Evolutionary conservation across 2,888 invertebrate genomes (phyloP).

Genomic region (Catocala sponsa): DNA sequence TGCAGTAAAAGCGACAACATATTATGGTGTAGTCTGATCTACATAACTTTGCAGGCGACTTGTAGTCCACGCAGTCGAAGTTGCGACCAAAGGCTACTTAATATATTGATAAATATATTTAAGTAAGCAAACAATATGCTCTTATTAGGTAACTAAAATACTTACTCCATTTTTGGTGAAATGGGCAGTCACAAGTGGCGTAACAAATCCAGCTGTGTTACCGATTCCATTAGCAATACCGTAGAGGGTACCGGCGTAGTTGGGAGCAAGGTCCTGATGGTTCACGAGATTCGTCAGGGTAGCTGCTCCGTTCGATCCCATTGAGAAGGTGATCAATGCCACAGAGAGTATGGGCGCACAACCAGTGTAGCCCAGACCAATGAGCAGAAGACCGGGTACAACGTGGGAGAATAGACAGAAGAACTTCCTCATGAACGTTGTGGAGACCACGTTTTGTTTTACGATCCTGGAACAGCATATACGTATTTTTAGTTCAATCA

Average conservation of each 20-base stretch:
- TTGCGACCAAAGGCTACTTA: too few species aligned
- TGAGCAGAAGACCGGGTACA: slow-evolving; percentile 84
- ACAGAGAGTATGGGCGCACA: slow-evolving; percentile 90
- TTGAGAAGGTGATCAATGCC: slow-evolving; percentile 90
- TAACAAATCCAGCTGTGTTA: slow-evolving; percentile 91
- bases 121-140: too few species aligned
- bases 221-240: slow-evolving; percentile 93
- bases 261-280: slow-evolving; percentile 93
- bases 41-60: too few species aligned
- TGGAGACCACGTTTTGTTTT: slow-evolving; percentile 79
- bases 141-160: slow-evolving; percentile 22
- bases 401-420: slow-evolving; percentile 90
- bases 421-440: slow-evolving; percentile 89
- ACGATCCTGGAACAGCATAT: slow-evolving; percentile 75
- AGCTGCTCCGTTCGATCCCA: slow-evolving; percentile 90
- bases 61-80: too few species aligned
- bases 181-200: slow-evolving; percentile 91
- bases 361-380: slow-evolving; percentile 88
- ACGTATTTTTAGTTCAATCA: background rate
- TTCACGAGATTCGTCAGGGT: slow-evolving; percentile 89
- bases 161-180: slow-evolving; percentile 88
- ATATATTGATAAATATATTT: too few species aligned
- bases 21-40: too few species aligned
- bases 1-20: too few species aligned
- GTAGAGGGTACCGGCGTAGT: slow-evolving; percentile 92